phyloP scores from a whole-genome alignment of 2,888 invertebrate species.

The Andrena chrysosceles region DNA sequence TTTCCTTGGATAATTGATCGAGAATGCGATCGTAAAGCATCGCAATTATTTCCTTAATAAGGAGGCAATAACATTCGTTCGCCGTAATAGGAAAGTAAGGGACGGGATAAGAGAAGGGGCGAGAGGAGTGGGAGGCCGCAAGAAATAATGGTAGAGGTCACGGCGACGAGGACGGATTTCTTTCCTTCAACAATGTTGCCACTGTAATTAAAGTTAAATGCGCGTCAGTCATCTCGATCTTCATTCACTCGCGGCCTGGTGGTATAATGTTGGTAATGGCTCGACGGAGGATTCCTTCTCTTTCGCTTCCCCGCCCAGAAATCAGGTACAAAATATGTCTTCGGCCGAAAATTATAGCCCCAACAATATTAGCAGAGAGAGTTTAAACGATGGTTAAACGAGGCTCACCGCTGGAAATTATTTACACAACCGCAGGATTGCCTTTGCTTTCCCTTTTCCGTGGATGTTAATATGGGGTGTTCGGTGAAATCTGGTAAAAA shows the following conservation, averaged over 20 bases:
- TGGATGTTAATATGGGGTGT: neutral
- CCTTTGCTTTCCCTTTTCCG: conserved; percentile 8
- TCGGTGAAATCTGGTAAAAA: too few relatives aligned
- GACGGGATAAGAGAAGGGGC: conserved; percentile 5
- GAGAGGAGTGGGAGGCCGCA: conserved; percentile 8
- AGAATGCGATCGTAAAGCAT: conserved; percentile 40
- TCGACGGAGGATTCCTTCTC: too few relatives aligned
- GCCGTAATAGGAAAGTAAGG: conserved; percentile 52
- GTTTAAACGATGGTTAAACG: neutral
- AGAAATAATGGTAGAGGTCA: conserved; percentile 39
- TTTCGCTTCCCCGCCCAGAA: neutral
- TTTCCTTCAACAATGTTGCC: conserved; percentile 34
- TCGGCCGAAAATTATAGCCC: conserved; percentile 27
- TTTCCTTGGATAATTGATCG: conserved; percentile 56
- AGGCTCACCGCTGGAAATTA: conserved; percentile 15
- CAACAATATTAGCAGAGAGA: conserved; percentile 14
- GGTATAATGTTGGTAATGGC: neutral
- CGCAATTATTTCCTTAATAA: conserved; percentile 64
- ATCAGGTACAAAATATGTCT: conserved; percentile 13
- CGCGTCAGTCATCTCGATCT: conserved; percentile 33
- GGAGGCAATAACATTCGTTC: conserved; percentile 53
- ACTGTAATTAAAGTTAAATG: conserved; percentile 35
- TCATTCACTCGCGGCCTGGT: conserved; percentile 13
- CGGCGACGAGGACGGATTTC: conserved; percentile 19
- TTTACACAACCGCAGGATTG: neutral